Conservation (phyloP, 1,140 invertebrate species). For the Penaeus chinensis region DNA sequence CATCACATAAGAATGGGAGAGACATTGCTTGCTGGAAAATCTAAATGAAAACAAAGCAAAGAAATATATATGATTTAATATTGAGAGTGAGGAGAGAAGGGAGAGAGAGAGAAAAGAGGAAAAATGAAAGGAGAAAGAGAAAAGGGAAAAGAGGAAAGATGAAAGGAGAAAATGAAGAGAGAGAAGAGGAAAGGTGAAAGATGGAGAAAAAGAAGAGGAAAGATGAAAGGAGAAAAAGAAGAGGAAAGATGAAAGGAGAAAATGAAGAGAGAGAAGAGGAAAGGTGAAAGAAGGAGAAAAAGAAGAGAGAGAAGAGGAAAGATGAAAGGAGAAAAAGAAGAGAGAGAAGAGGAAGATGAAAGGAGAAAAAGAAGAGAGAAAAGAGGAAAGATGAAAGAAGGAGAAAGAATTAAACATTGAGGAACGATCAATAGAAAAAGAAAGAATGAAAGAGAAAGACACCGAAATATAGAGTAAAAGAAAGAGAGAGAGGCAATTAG, state of each 20-base stretch:
- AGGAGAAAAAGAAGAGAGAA: background rate
- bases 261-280: background rate
- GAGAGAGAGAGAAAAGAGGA: background rate
- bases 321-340: background rate
- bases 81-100: background rate
- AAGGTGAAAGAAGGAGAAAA: background rate
- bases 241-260: background rate
- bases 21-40: too few species aligned
- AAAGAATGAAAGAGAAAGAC: background rate
- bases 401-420: background rate
- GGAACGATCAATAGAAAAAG: background rate
- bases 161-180: background rate
- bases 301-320: background rate
- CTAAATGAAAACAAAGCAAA: too few species aligned
- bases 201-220: background rate
- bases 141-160: background rate
- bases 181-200: background rate
- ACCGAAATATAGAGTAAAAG: background rate
- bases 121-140: background rate
- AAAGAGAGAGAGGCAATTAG: background rate
- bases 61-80: background rate
- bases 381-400: background rate
- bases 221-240: background rate
- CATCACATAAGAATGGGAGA: too few species aligned
- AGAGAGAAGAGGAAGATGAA: background rate